A percentile compares a stretch with the other conserved stretches of the same genome.
Conservation (phyloP, 2,888 invertebrate genomes). For the Embidobia sp. region DNA sequence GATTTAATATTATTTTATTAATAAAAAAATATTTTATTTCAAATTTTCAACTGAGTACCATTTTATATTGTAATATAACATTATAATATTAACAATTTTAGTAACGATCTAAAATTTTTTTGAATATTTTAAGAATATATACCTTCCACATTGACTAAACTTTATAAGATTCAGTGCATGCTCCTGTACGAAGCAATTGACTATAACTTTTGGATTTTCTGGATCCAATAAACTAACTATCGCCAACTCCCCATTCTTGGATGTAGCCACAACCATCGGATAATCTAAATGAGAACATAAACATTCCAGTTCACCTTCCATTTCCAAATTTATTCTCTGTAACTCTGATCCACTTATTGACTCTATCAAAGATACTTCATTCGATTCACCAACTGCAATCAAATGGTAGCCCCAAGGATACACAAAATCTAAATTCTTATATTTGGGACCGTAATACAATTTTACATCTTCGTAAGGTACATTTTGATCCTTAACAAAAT, state of each 20-base stretch:
- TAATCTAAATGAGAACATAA: constrained; percentile 72
- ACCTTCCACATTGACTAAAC: constrained; percentile 73
- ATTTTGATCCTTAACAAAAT: constrained; percentile 45
- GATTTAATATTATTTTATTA: too few species aligned
- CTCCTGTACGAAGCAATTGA: constrained; percentile 68
- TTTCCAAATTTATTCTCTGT: constrained; percentile 62
- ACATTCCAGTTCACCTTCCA: constrained; percentile 66
- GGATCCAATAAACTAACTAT: constrained; percentile 69
- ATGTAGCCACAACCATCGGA: constrained; percentile 71
- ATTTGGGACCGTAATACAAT: constrained; percentile 66
- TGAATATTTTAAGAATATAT: too few species aligned
- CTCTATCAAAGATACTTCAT: constrained; percentile 70
- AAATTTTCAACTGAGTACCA: too few species aligned
- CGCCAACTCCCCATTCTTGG: constrained; percentile 71
- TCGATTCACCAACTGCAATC: constrained; percentile 66
- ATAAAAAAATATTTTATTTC: too few species aligned
- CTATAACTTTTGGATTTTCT: constrained; percentile 67
- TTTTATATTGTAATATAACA: too few species aligned
- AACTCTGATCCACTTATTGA: constrained; percentile 68
- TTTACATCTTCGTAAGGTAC: constrained; percentile 51
- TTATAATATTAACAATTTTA: too few species aligned
- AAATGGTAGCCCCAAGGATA: constrained; percentile 76
- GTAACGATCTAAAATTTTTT: too few species aligned
- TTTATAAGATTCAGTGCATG: constrained; percentile 72
- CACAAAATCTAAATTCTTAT: constrained; percentile 69